A percentile compares a stretch with the other conserved stretches of the same genome.
phyloP scores from a whole-genome alignment of 1,140 invertebrate species.

The Harpegnathos saltator region DNA sequence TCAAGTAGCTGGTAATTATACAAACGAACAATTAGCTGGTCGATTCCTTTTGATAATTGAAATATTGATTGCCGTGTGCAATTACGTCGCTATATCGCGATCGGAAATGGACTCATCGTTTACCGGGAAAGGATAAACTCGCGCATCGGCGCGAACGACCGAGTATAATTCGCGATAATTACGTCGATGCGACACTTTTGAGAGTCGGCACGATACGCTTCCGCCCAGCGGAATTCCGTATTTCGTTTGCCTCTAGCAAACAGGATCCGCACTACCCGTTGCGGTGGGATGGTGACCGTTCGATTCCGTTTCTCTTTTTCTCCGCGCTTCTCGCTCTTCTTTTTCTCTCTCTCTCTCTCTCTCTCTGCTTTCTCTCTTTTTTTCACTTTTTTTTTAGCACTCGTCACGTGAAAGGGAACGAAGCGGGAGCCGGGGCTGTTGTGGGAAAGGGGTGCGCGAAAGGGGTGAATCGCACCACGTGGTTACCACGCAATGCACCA shows the following conservation, averaged over 20 bases:
- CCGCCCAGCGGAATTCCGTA: constrained; percentile 57
- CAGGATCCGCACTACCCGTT: constrained; percentile 46
- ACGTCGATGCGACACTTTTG: constrained; percentile 62
- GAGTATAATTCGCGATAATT: constrained; percentile 61
- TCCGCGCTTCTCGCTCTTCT: constrained; percentile 21
- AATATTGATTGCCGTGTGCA: constrained; percentile 5
- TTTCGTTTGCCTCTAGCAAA: constrained; percentile 61
- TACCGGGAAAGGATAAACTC: constrained; percentile 35
- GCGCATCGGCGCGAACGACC: constrained; percentile 37
- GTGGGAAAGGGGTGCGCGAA: constrained; percentile 37
- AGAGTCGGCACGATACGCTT: constrained; percentile 60
- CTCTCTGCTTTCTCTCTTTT: neutral
- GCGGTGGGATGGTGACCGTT: constrained; percentile 56
- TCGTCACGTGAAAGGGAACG: constrained; percentile 54
- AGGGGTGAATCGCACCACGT: constrained; percentile 60
- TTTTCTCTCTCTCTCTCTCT: neutral
- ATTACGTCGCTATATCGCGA: constrained; percentile 35
- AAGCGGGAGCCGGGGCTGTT: constrained; percentile 21
- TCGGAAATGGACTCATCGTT: constrained; percentile 55
- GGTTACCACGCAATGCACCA: constrained; percentile 31
- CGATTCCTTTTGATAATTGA: neutral
- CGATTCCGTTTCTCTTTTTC: constrained; percentile 52
- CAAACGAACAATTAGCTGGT: no score
- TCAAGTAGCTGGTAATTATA: constrained; percentile 5
- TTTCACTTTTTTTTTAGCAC: neutral